A percentile compares a stretch with the other conserved stretches of the same genome.
Conservation (phyloP, 2,113 vertebrate species). For the Typhlomys cinereus region DNA sequence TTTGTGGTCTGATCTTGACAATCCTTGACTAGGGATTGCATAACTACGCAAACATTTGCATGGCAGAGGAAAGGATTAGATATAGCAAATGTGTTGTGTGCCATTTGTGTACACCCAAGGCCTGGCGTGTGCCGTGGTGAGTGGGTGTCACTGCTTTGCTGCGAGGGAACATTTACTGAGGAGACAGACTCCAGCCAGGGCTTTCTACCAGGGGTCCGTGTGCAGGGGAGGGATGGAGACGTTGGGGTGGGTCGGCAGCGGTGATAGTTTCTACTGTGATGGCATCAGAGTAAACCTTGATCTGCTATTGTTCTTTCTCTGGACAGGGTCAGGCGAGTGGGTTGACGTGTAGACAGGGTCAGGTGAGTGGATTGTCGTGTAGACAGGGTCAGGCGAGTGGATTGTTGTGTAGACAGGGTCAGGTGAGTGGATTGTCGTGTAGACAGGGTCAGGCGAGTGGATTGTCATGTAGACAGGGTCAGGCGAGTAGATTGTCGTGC, state of each 20-base stretch:
- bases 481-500: no score
- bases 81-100: fast-evolving
- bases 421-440: no score
- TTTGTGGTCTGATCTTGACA: background rate
- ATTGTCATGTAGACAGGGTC: no score
- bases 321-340: no score
- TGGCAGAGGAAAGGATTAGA: background rate
- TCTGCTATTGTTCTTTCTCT: no score
- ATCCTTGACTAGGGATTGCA: no score
- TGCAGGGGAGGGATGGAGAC: background rate
- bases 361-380: background rate
- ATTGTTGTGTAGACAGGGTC: no score
- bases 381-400: no score
- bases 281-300: background rate
- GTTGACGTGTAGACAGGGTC: fast-evolving
- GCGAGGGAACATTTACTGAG: background rate
- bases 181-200: background rate
- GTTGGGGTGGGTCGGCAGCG: background rate
- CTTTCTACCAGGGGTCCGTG: no score
- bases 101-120: background rate
- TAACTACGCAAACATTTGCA: fast-evolving
- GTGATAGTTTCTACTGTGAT: background rate
- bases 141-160: no score
- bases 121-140: background rate
- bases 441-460: no score